These are phyloP conservation scores for Catharus fuscescens DNA, from an alignment of 2,113 vertebrate species.

Conservation along the genomic window DNA sequence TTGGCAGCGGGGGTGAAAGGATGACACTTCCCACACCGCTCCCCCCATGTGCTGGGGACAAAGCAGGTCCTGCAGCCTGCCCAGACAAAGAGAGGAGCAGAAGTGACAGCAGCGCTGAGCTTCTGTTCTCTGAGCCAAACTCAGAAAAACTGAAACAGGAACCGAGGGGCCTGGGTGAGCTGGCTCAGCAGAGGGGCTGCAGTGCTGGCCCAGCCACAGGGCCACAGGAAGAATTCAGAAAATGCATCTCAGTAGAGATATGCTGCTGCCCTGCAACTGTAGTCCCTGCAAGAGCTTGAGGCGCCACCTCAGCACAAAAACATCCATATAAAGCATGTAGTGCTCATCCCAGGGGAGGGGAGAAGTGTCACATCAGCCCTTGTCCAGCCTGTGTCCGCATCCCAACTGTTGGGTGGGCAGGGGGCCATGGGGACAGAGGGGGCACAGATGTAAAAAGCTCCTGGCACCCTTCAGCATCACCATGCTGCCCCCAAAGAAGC, in stretches of 20 bases:
- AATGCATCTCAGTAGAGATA: constrained; percentile 30
- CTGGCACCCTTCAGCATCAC: background rate
- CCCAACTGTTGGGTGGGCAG: background rate
- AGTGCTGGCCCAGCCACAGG: background rate
- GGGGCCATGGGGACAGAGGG: background rate
- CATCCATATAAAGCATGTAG: constrained; percentile 20
- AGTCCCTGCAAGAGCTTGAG: background rate
- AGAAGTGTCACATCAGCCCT: background rate
- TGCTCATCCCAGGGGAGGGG: background rate
- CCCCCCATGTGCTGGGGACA: accelerated
- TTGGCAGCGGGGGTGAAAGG: background rate
- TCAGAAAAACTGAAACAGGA: constrained; percentile 1
- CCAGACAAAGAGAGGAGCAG: background rate
- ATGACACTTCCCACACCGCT: background rate
- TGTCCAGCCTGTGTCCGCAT: background rate
- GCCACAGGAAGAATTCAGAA: constrained; percentile 44
- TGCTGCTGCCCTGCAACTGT: background rate
- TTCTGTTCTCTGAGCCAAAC: background rate
- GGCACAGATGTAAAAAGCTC: background rate
- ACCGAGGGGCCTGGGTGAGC: background rate
- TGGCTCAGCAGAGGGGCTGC: constrained; percentile 17
- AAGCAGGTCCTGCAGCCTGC: background rate
- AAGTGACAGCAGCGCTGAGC: background rate
- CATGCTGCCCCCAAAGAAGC: accelerated
- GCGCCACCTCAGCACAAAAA: constrained; percentile 51